Percentiles rank a stretch among this genome's conserved stretches.
phyloP scores from a whole-genome alignment of 2,113 vertebrate genomes.

The Oncorhynchus keta region DNA sequence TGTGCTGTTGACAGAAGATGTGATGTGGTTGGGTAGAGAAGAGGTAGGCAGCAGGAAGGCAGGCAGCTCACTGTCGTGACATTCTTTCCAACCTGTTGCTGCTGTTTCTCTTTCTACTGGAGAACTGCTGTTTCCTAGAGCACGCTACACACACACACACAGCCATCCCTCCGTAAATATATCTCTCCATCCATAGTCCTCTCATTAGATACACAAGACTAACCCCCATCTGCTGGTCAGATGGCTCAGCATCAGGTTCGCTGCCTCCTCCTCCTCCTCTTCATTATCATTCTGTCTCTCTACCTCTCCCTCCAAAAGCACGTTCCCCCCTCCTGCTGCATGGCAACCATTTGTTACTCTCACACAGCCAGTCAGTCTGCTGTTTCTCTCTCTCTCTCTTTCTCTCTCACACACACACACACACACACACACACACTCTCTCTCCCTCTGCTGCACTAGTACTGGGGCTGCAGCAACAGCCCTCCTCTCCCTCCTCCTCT shows the following conservation, averaged over 20 bases:
- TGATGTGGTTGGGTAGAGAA: constrained; percentile 21
- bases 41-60: constrained; percentile 15
- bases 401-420: not conserved
- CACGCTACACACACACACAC: constrained; percentile 19
- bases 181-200: constrained; percentile 42
- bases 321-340: constrained; percentile 65
- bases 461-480: constrained; percentile 33
- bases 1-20: constrained; percentile 53
- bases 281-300: constrained; percentile 76
- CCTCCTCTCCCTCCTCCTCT: constrained; percentile 8
- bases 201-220: constrained; percentile 40
- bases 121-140: constrained; percentile 42
- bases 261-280: constrained; percentile 53
- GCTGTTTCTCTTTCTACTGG: constrained; percentile 35
- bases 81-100: constrained; percentile 74
- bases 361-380: constrained; percentile 63
- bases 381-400: constrained; percentile 39
- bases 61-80: constrained; percentile 61
- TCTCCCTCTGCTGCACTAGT: too few species aligned
- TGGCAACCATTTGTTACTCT: constrained; percentile 77
- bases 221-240: constrained; percentile 38
- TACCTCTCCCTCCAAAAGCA: constrained; percentile 61
- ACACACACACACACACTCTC: too few species aligned
- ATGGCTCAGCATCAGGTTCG: constrained; percentile 27
- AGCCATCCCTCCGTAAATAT: constrained; percentile 27